Conservation (phyloP, 2,113 vertebrate species). For the Xiphophorus hellerii region DNA sequence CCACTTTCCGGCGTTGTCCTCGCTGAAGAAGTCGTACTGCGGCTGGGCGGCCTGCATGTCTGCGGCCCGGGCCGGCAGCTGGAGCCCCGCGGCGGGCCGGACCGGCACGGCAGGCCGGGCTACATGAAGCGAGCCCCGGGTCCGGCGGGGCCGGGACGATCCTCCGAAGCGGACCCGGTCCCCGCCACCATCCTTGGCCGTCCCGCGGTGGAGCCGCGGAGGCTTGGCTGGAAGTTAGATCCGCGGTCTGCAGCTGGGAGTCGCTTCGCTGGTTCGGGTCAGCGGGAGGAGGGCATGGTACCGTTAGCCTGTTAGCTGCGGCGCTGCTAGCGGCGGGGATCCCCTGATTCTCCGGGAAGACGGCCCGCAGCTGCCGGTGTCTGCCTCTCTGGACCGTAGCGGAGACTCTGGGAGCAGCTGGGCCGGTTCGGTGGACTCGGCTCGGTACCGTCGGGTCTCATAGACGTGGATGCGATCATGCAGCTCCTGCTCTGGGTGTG, state of each 20-base stretch:
- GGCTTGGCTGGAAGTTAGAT: constrained; percentile 35
- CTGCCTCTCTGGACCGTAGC: background rate
- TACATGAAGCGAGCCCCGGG: constrained; percentile 47
- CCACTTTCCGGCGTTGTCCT: constrained; percentile 92
- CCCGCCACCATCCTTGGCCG: constrained; percentile 64
- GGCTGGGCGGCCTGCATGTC: constrained; percentile 89
- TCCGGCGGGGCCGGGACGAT: constrained; percentile 12
- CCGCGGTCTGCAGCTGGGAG: constrained; percentile 20
- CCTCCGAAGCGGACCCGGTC: constrained; percentile 43
- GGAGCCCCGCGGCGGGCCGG: constrained; percentile 23
- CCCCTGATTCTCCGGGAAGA: background rate
- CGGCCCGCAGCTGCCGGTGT: background rate
- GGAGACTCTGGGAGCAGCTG: background rate
- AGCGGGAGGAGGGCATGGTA: constrained; percentile 31
- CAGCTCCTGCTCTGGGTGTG: background rate
- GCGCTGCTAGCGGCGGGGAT: background rate
- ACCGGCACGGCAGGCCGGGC: constrained; percentile 22
- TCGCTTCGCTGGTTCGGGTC: constrained; percentile 1
- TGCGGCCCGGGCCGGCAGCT: constrained; percentile 36
- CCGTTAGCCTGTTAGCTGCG: background rate
- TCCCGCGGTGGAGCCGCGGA: constrained; percentile 12
- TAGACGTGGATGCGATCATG: background rate
- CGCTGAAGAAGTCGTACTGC: constrained; percentile 92
- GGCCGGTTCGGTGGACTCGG: constrained; percentile 8
- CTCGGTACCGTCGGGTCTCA: background rate